Evolutionary conservation across 64 coral and sea anemone species (phyloP).

Genomic region (Dendrophyllia cribrosa): DNA sequence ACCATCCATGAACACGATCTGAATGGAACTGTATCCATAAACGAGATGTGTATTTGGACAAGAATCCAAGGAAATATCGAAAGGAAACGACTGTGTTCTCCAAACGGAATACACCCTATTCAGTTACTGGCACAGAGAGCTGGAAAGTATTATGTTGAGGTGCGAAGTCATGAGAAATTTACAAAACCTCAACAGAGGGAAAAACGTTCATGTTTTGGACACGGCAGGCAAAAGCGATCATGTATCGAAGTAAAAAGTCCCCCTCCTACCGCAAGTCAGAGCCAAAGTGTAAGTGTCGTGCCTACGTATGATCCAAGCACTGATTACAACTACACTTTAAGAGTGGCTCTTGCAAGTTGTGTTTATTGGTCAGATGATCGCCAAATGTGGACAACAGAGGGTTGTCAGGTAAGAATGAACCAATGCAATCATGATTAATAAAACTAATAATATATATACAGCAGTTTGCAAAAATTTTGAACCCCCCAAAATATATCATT

Average conservation of each 20-base stretch:
- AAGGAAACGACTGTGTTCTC: neutral
- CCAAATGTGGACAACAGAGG: too few species aligned
- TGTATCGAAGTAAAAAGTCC: constrained; percentile 39
- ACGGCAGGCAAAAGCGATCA: constrained; percentile 36
- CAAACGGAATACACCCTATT: neutral
- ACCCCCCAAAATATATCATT: too few species aligned
- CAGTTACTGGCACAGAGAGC: neutral
- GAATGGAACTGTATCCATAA: neutral
- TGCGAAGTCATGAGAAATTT: neutral
- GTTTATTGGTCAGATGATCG: too few species aligned
- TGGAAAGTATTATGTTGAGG: neutral
- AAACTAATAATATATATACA: too few species aligned
- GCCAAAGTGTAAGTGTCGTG: neutral
- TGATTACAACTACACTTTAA: neutral
- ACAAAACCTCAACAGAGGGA: neutral
- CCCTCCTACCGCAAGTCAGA: neutral
- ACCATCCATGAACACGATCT: neutral
- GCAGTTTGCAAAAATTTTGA: too few species aligned
- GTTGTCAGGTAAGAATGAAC: too few species aligned
- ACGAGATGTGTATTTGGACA: neutral
- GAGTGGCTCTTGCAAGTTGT: too few species aligned
- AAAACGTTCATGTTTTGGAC: constrained; percentile 29
- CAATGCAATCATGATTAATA: too few species aligned
- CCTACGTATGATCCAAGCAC: neutral
- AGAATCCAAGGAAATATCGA: neutral